phyloP scores from a whole-genome alignment of 1,140 invertebrate genomes.

The Drosophila erecta region DNA sequence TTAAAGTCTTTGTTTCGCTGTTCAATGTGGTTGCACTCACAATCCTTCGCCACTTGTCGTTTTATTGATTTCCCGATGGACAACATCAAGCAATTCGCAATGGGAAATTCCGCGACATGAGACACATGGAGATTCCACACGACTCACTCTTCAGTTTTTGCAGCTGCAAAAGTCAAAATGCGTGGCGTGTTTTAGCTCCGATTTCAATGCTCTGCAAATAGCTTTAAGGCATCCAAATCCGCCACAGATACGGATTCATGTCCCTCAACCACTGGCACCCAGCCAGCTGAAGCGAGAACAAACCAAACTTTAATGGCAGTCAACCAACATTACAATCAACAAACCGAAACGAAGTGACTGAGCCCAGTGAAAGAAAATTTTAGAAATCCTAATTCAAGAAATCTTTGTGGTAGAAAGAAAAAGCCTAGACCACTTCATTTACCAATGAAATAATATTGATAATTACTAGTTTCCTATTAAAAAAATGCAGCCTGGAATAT shows the following conservation, averaged over 20 bases:
- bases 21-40: too few species aligned
- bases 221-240: constrained; percentile 72
- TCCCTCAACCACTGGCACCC: not conserved
- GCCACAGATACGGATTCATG: constrained; percentile 39
- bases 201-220: constrained; percentile 72
- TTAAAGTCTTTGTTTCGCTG: too few species aligned
- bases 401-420: too few species aligned
- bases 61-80: not conserved
- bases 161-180: constrained; percentile 72
- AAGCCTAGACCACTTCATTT: too few species aligned
- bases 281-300: constrained; percentile 24
- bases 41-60: not conserved
- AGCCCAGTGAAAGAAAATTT: not conserved
- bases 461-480: too few species aligned
- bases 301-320: constrained; percentile 65
- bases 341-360: constrained; percentile 60
- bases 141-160: constrained; percentile 19
- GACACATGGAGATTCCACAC: not conserved
- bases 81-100: constrained; percentile 18
- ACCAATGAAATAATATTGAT: too few species aligned
- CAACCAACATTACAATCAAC: constrained; percentile 55
- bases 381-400: too few species aligned
- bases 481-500: too few species aligned
- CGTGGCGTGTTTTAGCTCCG: constrained; percentile 55
- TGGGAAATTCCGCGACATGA: constrained; percentile 31